Conservation (phyloP, 2,113 vertebrate species). For the Albula goreensis region DNA sequence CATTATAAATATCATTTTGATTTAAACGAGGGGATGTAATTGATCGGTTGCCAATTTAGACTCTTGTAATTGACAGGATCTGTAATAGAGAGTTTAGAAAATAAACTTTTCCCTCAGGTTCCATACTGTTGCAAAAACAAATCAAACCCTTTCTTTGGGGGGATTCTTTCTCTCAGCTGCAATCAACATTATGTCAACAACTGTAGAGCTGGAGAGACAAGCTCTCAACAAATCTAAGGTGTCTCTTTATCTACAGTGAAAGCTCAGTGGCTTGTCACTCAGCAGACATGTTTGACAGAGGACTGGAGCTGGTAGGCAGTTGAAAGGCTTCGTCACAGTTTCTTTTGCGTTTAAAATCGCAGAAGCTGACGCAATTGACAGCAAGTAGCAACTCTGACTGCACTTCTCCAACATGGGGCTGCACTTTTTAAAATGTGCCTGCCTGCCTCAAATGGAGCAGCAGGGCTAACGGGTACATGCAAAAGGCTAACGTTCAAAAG, state of each 20-base stretch:
- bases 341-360: neutral
- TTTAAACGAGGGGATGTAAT: neutral
- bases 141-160: neutral
- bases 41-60: neutral
- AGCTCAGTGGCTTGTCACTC: constrained; percentile 15
- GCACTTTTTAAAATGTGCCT: neutral
- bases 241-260: constrained; percentile 27
- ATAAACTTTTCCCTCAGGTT: neutral
- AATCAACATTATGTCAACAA: constrained; percentile 17
- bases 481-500: neutral
- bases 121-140: neutral
- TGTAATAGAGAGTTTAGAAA: neutral
- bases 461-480: neutral
- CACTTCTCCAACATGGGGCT: neutral
- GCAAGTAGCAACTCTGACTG: neutral
- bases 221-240: constrained; percentile 18
- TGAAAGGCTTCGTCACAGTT: neutral
- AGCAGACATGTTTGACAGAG: neutral
- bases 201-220: constrained; percentile 6
- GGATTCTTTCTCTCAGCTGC: neutral
- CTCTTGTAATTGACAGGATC: neutral
- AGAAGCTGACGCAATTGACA: neutral
- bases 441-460: constrained; percentile 1
- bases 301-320: neutral
- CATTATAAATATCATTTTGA: neutral